These are phyloP conservation scores for Anolis carolinensis DNA, from an alignment of 2,113 vertebrate species.

Conservation along the genomic window DNA sequence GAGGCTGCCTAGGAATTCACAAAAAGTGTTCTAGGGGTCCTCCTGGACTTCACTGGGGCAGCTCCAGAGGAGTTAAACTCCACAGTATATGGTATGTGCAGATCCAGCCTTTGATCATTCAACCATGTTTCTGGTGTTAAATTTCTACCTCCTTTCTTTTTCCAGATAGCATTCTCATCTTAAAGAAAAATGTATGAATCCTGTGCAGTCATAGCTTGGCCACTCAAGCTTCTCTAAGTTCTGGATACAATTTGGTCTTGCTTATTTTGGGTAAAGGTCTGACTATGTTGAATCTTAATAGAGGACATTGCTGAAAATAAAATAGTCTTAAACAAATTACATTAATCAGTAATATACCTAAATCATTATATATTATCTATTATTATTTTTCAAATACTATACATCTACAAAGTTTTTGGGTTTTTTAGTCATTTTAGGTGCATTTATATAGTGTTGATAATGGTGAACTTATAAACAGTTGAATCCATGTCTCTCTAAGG, in stretches of 20 bases:
- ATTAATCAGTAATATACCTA: background rate
- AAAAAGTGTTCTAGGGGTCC: no score
- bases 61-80: no score
- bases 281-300: background rate
- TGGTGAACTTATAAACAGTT: conserved; percentile 59
- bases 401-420: background rate
- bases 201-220: no score
- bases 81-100: no score
- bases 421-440: no score
- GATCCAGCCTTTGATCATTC: background rate
- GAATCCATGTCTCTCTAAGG: background rate
- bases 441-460: background rate
- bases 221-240: no score
- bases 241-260: background rate
- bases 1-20: no score
- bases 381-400: background rate
- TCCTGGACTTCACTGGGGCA: no score
- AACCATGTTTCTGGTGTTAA: background rate
- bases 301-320: no score
- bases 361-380: background rate
- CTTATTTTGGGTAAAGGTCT: background rate
- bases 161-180: background rate
- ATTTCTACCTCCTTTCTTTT: background rate
- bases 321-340: no score
- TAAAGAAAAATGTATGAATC: background rate